Evolutionary conservation across 2,797 vertebrate species (phyloP).

Genomic region (Champsocephalus esox): DNA sequence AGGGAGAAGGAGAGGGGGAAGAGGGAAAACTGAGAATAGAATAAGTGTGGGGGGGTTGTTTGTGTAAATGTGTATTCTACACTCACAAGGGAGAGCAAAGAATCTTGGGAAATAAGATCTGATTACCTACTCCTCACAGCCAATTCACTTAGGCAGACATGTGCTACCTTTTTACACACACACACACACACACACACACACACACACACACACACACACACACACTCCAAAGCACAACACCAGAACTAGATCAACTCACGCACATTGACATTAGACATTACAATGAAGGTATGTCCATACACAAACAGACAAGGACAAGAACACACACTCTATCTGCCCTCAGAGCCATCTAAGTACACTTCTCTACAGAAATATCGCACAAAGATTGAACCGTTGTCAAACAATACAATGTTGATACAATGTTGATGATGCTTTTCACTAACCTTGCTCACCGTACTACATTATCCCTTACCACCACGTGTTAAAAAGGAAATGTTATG

Average conservation of each 20-base stretch:
- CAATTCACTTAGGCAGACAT: slow-evolving; percentile 53
- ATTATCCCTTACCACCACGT: no score
- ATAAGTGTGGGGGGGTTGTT: neutral
- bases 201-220: neutral
- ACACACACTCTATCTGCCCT: no score
- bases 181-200: neutral
- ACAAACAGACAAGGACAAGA: neutral
- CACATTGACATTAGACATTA: neutral
- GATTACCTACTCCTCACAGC: slow-evolving; percentile 45
- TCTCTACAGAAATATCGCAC: no score
- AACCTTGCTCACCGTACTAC: no score
- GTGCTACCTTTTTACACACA: slow-evolving; percentile 20
- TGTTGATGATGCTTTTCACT: no score
- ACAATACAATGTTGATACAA: no score
- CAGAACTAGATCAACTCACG: neutral
- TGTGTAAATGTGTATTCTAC: neutral
- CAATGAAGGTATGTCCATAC: neutral
- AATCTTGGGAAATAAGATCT: slow-evolving; percentile 52
- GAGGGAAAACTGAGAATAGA: neutral
- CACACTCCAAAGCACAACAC: neutral
- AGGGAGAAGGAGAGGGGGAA: slow-evolving; percentile 1
- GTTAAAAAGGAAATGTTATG: no score
- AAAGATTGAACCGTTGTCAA: no score
- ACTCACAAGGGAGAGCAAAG: slow-evolving; percentile 27
- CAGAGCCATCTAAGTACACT: no score